These are phyloP conservation scores for Bactericera cockerelli DNA, from an alignment of 1,140 invertebrate species.

Conservation along the genomic window DNA sequence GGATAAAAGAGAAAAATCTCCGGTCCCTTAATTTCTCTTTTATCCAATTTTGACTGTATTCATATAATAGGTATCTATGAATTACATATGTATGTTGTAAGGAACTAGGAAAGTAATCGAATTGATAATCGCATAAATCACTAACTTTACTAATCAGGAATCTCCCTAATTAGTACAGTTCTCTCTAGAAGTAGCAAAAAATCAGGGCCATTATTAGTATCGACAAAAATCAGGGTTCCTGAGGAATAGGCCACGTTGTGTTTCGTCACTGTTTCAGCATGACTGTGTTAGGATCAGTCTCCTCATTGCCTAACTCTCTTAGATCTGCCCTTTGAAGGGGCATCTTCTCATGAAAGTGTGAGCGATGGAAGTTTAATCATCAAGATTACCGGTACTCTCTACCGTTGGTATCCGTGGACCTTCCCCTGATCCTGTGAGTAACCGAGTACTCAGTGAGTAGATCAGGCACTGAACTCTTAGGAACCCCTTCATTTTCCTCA, in stretches of 20 bases:
- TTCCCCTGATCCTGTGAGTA: not conserved
- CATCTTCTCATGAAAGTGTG: not conserved
- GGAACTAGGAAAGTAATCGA: too few relatives aligned
- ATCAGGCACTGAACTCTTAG: not conserved
- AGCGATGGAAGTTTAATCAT: not conserved
- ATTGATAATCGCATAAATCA: too few relatives aligned
- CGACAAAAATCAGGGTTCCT: not conserved
- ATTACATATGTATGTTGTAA: too few relatives aligned
- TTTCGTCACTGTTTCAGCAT: not conserved
- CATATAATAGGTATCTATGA: too few relatives aligned
- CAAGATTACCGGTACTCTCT: not conserved
- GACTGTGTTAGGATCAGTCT: slow-evolving; percentile 8
- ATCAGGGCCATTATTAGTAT: too few relatives aligned
- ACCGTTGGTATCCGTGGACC: not conserved
- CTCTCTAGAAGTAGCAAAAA: too few relatives aligned
- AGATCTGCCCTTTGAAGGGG: not conserved
- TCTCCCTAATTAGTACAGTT: too few relatives aligned
- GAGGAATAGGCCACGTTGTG: slow-evolving; percentile 2
- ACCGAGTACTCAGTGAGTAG: not conserved
- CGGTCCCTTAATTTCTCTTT: too few relatives aligned
- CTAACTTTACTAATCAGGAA: too few relatives aligned
- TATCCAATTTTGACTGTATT: too few relatives aligned
- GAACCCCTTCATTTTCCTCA: too few relatives aligned
- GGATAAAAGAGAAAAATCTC: too few relatives aligned
- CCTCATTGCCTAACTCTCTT: not conserved